These are phyloP conservation scores for Ptychoptera contaminata DNA, from an alignment of 2,888 invertebrate genomes.

Conservation along the genomic window DNA sequence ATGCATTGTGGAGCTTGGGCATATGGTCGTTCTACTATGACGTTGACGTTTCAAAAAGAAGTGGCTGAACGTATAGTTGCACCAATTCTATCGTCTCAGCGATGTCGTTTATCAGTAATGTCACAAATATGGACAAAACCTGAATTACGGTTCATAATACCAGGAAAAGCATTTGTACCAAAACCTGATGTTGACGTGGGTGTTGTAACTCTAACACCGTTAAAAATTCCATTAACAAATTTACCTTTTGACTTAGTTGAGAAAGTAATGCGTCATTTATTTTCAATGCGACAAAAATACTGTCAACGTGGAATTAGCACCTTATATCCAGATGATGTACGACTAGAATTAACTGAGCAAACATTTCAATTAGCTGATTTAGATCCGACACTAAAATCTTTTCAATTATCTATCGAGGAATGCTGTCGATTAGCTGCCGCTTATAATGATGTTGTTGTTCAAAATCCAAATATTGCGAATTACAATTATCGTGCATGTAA, in stretches of 20 bases:
- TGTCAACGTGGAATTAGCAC: slow-evolving; percentile 50
- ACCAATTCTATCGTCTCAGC: slow-evolving; percentile 42
- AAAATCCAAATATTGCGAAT: slow-evolving; percentile 43
- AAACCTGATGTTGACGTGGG: slow-evolving; percentile 94
- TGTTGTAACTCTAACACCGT: slow-evolving; percentile 75
- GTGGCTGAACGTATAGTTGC: slow-evolving; percentile 89
- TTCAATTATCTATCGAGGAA: slow-evolving; percentile 61
- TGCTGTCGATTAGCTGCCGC: slow-evolving; percentile 59
- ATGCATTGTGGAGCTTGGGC: slow-evolving; percentile 58
- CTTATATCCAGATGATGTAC: slow-evolving; percentile 55
- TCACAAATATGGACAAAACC: slow-evolving; percentile 85
- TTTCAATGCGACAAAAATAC: slow-evolving; percentile 78
- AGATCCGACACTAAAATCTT: slow-evolving; percentile 50
- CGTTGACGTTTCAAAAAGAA: slow-evolving; percentile 94
- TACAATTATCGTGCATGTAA: slow-evolving; percentile 53
- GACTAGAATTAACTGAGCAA: slow-evolving; percentile 46
- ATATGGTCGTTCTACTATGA: slow-evolving; percentile 71
- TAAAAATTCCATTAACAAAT: slow-evolving; percentile 53
- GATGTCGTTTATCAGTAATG: slow-evolving; percentile 87
- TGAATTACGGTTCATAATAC: slow-evolving; percentile 68
- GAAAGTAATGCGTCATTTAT: slow-evolving; percentile 74
- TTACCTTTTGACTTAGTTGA: slow-evolving; percentile 75
- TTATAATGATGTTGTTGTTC: slow-evolving; percentile 54
- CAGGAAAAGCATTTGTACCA: slow-evolving; percentile 82
- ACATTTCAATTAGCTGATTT: slow-evolving; percentile 59